A percentile compares a stretch with the other conserved stretches of the same genome.
Conservation (phyloP, 2,888 invertebrate genomes). For the Monopis laevigella region DNA sequence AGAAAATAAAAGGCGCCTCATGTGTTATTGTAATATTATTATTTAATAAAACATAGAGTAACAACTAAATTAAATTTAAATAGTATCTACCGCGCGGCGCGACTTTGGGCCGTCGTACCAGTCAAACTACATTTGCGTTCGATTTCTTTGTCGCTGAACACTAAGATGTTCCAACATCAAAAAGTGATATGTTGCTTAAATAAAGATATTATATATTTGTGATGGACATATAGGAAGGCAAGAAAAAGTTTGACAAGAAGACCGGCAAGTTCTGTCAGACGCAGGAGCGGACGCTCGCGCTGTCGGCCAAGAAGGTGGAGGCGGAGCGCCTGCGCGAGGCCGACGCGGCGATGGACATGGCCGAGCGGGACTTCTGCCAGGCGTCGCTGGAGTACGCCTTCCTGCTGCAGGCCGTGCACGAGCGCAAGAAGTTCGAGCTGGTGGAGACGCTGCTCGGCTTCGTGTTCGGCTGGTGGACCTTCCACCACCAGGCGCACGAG, state of each 20-base stretch:
- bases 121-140: too few species aligned
- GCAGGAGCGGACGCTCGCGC: slow-evolving; percentile 93
- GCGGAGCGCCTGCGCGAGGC: slow-evolving; percentile 66
- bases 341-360: slow-evolving; percentile 96
- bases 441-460: slow-evolving; percentile 92
- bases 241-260: slow-evolving; percentile 98
- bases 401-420: slow-evolving; percentile 97
- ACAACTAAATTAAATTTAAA: too few species aligned
- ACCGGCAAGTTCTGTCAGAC: slow-evolving; percentile 97
- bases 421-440: slow-evolving; percentile 98
- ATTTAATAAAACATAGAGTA: too few species aligned
- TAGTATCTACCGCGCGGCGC: too few species aligned
- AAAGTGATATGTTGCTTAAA: too few species aligned
- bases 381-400: slow-evolving; percentile 98
- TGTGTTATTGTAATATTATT: too few species aligned
- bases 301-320: slow-evolving; percentile 92
- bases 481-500: slow-evolving; percentile 96
- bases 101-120: too few species aligned
- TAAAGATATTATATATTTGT: too few species aligned
- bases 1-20: too few species aligned
- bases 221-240: too few species aligned
- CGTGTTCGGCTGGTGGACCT: slow-evolving; percentile 98
- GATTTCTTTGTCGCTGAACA: too few species aligned
- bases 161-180: too few species aligned
- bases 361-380: slow-evolving; percentile 95